Evolutionary conservation across 2,797 vertebrate genomes (phyloP).

Genomic region (Vipera ursinii): DNA sequence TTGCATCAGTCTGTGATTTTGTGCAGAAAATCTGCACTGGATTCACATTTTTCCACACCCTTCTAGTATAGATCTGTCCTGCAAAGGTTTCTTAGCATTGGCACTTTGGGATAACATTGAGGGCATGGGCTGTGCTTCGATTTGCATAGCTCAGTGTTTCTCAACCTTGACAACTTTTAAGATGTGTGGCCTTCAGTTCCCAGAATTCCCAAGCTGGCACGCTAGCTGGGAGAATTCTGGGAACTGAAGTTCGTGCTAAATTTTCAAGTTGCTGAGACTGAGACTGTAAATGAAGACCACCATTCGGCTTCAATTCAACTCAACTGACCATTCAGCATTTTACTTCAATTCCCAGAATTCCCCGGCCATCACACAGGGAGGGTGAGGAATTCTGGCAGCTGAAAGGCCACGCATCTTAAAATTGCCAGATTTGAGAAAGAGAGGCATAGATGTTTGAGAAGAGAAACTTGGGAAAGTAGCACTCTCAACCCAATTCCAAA

Average conservation of each 20-base stretch:
- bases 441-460: background rate
- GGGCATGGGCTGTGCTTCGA: background rate
- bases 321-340: too few relatives aligned
- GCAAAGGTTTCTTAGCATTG: background rate
- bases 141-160: background rate
- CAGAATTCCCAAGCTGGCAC: too few relatives aligned
- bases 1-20: background rate
- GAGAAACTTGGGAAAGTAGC: background rate
- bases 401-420: too few relatives aligned
- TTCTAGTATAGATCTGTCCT: background rate
- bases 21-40: background rate
- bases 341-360: too few relatives aligned
- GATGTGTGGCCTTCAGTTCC: too few relatives aligned
- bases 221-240: too few relatives aligned
- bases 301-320: too few relatives aligned
- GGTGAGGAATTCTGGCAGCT: too few relatives aligned
- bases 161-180: background rate
- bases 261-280: background rate
- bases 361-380: too few relatives aligned
- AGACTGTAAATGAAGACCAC: background rate
- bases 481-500: background rate
- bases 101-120: background rate
- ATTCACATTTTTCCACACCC: background rate
- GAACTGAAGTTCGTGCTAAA: too few relatives aligned
- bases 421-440: background rate